Conservation (phyloP, 2,888 invertebrate species). For the Meganola albula region DNA sequence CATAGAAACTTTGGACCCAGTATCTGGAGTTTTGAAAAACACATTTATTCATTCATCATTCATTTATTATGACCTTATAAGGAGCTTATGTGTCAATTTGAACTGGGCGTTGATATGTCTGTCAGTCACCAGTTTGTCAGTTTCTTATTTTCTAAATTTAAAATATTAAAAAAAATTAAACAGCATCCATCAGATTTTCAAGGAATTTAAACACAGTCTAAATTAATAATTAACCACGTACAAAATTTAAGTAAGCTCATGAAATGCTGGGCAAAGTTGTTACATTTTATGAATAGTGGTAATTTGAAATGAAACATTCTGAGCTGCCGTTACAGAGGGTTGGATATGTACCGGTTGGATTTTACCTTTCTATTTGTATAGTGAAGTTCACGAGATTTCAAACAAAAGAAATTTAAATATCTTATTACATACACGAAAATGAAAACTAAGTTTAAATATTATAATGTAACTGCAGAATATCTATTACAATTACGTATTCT, state of each 20-base stretch:
- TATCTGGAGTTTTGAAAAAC: no score
- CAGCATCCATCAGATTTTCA: background rate
- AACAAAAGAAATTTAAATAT: slow-evolving; percentile 34
- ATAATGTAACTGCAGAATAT: no score
- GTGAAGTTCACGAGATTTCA: slow-evolving; percentile 28
- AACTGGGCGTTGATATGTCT: no score
- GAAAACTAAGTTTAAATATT: no score
- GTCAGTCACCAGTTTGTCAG: no score
- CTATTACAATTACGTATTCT: no score
- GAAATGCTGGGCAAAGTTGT: slow-evolving; percentile 16
- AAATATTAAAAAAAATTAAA: background rate
- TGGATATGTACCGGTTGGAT: slow-evolving; percentile 26
- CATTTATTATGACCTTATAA: no score
- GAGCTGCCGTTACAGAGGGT: slow-evolving; percentile 17
- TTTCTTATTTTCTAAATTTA: background rate
- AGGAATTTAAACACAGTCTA: slow-evolving; percentile 13
- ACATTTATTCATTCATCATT: no score
- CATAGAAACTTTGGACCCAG: no score
- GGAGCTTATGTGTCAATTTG: no score
- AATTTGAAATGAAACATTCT: slow-evolving; percentile 24
- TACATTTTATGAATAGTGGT: slow-evolving; percentile 25
- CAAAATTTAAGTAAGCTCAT: slow-evolving; percentile 12
- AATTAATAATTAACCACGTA: slow-evolving; percentile 23
- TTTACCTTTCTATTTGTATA: slow-evolving; percentile 21
- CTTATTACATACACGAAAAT: no score